Conservation (phyloP, 2,113 vertebrate genomes). For the Camelus dromedarius region DNA sequence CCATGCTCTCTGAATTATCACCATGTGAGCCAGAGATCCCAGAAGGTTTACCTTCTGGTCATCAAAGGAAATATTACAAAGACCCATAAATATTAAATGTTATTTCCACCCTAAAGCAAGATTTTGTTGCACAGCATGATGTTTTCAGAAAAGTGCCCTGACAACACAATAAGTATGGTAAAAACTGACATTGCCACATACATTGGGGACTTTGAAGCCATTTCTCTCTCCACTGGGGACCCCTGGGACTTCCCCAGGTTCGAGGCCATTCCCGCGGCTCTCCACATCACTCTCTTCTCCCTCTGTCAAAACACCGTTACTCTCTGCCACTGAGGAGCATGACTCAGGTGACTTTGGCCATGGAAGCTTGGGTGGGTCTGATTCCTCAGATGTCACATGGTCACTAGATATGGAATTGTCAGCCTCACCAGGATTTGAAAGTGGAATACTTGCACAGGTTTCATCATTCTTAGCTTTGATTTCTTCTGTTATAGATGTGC, state of each 20-base stretch:
- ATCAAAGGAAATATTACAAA: constrained; percentile 15
- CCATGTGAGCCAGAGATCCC: neutral
- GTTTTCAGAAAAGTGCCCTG: constrained; percentile 56
- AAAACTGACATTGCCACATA: constrained; percentile 79
- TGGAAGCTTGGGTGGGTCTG: neutral
- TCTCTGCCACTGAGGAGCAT: constrained; percentile 75
- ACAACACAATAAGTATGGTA: constrained; percentile 71
- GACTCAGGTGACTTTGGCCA: constrained; percentile 50
- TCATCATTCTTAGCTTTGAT: constrained; percentile 68
- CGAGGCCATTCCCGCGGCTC: constrained; percentile 85
- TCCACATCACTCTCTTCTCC: constrained; percentile 86
- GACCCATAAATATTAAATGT: neutral
- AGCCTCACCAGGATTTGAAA: constrained; percentile 46
- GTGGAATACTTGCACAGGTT: constrained; percentile 23
- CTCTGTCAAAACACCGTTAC: constrained; percentile 83
- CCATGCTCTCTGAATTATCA: neutral
- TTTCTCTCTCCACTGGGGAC: constrained; percentile 82
- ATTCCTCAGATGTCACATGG: constrained; percentile 44
- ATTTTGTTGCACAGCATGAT: neutral
- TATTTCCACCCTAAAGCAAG: constrained; percentile 30
- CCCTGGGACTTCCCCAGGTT: constrained; percentile 88
- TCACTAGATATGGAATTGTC: neutral
- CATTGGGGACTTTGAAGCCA: constrained; percentile 76
- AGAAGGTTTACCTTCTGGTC: neutral
- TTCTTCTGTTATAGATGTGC: constrained; percentile 56